A percentile compares a stretch with the other conserved stretches of the same genome.
These are phyloP conservation scores for Perizoma affinitatum DNA, from an alignment of 2,888 invertebrate species.

Conservation along the genomic window DNA sequence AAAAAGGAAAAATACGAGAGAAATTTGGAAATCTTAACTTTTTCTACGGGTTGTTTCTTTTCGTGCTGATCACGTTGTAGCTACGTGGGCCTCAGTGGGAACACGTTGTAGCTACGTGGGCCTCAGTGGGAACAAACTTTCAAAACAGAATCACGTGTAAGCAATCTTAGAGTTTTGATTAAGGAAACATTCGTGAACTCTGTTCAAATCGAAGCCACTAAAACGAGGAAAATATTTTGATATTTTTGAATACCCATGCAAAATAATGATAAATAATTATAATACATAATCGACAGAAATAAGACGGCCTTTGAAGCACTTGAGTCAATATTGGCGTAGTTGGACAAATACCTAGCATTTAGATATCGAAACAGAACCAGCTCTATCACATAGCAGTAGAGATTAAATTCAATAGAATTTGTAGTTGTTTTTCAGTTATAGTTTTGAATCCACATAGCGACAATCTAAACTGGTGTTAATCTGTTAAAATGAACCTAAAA, in stretches of 20 bases:
- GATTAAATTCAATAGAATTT: conserved; percentile 5
- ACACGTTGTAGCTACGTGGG: no score
- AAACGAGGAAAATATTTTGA: conserved; percentile 4
- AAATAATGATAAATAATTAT: conserved; percentile 41
- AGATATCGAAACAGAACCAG: conserved; percentile 5
- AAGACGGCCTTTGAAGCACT: conserved; percentile 50
- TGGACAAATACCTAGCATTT: conserved; percentile 40
- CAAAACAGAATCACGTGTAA: not conserved
- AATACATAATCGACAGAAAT: conserved; percentile 47
- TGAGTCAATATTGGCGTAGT: conserved; percentile 51
- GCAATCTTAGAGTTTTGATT: no score
- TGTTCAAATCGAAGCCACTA: not conserved
- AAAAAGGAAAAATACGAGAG: no score
- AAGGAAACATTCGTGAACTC: no score
- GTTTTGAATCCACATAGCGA: conserved; percentile 35
- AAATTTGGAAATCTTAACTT: no score
- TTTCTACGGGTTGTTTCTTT: no score
- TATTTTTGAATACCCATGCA: conserved; percentile 24
- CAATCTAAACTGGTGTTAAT: conserved; percentile 28
- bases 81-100: no score
- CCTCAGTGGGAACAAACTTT: no score
- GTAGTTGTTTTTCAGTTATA: conserved; percentile 28
- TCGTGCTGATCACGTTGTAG: no score
- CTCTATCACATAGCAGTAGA: conserved; percentile 6
- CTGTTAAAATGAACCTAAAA: conserved; percentile 33